Percentiles rank a stretch among this genome's conserved stretches.
Conservation (phyloP, 2,113 vertebrate species). For the Zeus faber region DNA sequence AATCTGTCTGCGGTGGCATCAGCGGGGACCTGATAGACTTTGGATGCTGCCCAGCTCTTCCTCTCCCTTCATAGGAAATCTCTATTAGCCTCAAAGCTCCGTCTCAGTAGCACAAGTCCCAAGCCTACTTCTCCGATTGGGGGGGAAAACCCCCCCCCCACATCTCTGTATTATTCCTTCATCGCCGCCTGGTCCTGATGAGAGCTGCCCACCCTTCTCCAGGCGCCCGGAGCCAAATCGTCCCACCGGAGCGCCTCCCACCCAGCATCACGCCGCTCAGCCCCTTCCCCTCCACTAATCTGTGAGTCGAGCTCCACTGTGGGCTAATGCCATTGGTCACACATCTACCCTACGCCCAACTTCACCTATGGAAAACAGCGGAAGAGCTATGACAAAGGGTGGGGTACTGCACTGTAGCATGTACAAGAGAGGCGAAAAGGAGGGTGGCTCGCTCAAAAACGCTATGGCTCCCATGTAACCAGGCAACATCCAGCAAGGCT, state of each 20-base stretch:
- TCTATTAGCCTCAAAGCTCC: slow-evolving; percentile 57
- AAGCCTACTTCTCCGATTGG: slow-evolving; percentile 41
- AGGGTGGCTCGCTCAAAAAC: too few species aligned
- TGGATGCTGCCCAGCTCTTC: slow-evolving; percentile 38
- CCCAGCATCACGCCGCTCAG: slow-evolving; percentile 38
- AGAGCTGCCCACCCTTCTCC: slow-evolving; percentile 57
- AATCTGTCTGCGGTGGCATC: slow-evolving; percentile 35
- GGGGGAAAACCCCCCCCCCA: slow-evolving; percentile 26
- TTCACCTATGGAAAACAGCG: slow-evolving; percentile 63
- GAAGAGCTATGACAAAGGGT: slow-evolving; percentile 50
- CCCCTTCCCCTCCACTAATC: slow-evolving; percentile 56
- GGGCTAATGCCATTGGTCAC: slow-evolving; percentile 74
- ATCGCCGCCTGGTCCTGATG: slow-evolving; percentile 50
- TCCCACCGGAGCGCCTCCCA: slow-evolving; percentile 55
- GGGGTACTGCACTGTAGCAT: background rate
- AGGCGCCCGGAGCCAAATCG: slow-evolving; percentile 40
- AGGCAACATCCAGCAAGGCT: slow-evolving; percentile 31
- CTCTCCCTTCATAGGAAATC: slow-evolving; percentile 52
- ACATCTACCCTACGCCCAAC: slow-evolving; percentile 59
- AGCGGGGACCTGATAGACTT: slow-evolving; percentile 41
- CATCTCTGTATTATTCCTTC: slow-evolving; percentile 50
- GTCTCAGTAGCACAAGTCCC: slow-evolving; percentile 54
- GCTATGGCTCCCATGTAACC: slow-evolving; percentile 22
- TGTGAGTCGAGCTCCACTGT: slow-evolving; percentile 59
- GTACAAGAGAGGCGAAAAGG: background rate